These are phyloP conservation scores for Scaptomyza reducta DNA, from an alignment of 2,888 invertebrate genomes.

Conservation along the genomic window DNA sequence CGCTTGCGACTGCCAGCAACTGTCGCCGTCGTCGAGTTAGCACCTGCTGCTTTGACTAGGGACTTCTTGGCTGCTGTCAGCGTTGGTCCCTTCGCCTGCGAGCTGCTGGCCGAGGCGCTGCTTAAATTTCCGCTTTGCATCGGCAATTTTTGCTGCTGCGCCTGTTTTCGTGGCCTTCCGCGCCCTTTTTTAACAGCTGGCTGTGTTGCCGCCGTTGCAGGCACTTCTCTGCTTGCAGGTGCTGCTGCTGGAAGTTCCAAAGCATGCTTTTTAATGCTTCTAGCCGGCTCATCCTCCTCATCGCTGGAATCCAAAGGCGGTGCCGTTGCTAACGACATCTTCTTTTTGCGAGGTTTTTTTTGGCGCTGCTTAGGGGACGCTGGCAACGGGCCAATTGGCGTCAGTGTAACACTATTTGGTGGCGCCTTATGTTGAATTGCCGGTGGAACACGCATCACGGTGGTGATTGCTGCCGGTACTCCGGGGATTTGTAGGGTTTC, in stretches of 20 bases:
- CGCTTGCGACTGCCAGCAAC: conserved; percentile 80
- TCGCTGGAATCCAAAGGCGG: conserved; percentile 77
- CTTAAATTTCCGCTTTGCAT: conserved; percentile 72
- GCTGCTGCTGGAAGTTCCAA: conserved; percentile 28
- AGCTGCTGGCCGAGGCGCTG: conserved; percentile 74
- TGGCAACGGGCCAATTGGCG: conserved; percentile 72
- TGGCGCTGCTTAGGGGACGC: conserved; percentile 70
- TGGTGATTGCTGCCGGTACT: conserved; percentile 80
- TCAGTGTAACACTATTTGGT: conserved; percentile 73
- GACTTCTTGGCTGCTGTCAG: conserved; percentile 81
- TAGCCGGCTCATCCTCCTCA: conserved; percentile 78
- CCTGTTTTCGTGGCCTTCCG: conserved; percentile 84
- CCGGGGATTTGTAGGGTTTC: conserved; percentile 79
- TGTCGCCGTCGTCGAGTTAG: conserved; percentile 34
- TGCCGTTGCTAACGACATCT: conserved; percentile 55
- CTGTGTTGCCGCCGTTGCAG: conserved; percentile 39
- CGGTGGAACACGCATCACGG: conserved; percentile 53
- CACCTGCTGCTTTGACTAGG: conserved; percentile 53
- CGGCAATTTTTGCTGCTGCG: conserved; percentile 47
- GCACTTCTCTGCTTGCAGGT: conserved; percentile 23
- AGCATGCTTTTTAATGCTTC: conserved; percentile 48
- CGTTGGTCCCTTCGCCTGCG: conserved; percentile 81
- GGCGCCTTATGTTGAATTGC: conserved; percentile 48
- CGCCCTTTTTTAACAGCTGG: conserved; percentile 81
- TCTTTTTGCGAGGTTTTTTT: conserved; percentile 78